Percentiles rank a stretch among this genome's conserved stretches.
Conservation (phyloP, 2,888 invertebrate species). For the Erpobdella octoculata region DNA sequence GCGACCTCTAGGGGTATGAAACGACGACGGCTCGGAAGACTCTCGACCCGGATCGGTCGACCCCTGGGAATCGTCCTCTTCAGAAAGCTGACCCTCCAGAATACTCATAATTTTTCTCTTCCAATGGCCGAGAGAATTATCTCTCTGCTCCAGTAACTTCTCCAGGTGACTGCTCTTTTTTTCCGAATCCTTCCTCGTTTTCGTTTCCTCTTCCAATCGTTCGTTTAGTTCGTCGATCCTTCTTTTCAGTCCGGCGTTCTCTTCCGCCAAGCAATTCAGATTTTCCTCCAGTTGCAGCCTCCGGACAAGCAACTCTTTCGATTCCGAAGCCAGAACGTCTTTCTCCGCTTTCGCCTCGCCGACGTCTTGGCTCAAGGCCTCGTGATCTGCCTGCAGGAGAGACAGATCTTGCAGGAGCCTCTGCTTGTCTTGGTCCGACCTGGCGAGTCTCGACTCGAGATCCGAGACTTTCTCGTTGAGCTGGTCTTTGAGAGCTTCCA, state of each 20-base stretch:
- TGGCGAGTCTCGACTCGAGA: not conserved
- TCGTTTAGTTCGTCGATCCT: not conserved
- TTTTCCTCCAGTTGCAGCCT: constrained; percentile 3
- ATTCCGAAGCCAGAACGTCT: not conserved
- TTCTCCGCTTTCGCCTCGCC: not conserved
- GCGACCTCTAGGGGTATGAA: too few species aligned
- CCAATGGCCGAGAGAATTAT: not conserved
- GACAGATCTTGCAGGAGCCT: not conserved
- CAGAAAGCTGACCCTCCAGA: too few species aligned
- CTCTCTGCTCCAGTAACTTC: not conserved
- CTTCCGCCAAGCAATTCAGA: not conserved
- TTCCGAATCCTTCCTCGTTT: not conserved
- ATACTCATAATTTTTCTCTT: not conserved
- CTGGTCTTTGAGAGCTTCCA: not conserved
- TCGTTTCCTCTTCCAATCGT: not conserved
- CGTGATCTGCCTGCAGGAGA: constrained; percentile 8
- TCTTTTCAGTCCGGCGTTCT: constrained; percentile 2
- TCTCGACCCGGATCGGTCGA: too few species aligned
- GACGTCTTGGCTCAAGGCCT: not conserved
- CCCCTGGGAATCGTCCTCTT: too few species aligned
- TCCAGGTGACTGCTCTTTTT: not conserved
- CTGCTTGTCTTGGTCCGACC: not conserved
- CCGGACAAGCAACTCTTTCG: not conserved
- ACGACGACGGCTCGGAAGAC: too few species aligned
- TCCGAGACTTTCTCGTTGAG: not conserved